Evolutionary conservation across 1,140 invertebrate species (phyloP), one percentile per base, ranked within the genome.

Genomic region (Drosophila murphyi): DNA sequence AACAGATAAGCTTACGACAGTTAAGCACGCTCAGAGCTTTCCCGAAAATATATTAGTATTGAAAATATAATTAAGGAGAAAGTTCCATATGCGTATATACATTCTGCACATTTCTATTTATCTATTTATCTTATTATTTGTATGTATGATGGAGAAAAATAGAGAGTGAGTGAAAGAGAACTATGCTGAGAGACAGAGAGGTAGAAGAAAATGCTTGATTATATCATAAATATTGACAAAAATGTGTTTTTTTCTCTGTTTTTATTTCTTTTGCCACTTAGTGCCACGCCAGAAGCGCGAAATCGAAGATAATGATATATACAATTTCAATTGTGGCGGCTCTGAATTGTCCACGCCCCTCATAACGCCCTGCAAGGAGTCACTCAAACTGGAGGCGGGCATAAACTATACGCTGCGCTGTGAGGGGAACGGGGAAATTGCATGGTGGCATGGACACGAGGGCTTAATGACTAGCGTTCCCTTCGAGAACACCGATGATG

Each of bases 401-500:
- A 92, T 93, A 71, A 93, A 94, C 73, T 93, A 92, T 69, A 94
- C 93, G 47, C 76, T 95, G 32, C 73, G 54, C 31, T 95, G 94
- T 80, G 93, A 93, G 88, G 93, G 92, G 39, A 92, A 92, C 28
- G 87, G 90, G 57, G 91, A 92, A 5, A 71, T 95, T 55, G 78
- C 83, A 56, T 94, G 94, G 92, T 93, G 94, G 92, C 91, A 92
- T 57, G 57, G 28, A 20, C 28, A 54, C 29, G 32, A 65, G 0
- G 37, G 37, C 3, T 3, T 12, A 28, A 8, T 32, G 4, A 2
- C 5, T 4, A 32, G 50, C 39, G 56, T 43, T n/a, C 28, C 63
- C 3, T 74, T 72, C 7, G 57, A 71, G 20, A 76, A 76, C 48
- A 78, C 73, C 1, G 59, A 86, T 2, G 93, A 94, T 72, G 71